phyloP scores from a whole-genome alignment of 2,797 vertebrate genomes.

The Dromococcyx pavoninus region DNA sequence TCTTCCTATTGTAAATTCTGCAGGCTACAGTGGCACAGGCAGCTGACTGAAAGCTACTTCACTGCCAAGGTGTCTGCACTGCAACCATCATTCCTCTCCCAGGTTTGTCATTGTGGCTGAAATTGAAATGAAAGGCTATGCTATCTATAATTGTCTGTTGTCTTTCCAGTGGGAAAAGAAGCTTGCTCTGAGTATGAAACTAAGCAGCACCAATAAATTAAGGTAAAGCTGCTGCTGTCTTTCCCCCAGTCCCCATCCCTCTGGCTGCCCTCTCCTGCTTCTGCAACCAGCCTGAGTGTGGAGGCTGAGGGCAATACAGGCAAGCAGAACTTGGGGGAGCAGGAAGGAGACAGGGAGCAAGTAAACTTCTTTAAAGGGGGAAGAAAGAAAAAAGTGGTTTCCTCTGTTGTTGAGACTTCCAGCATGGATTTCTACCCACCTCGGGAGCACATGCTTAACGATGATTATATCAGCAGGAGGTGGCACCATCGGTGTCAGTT shows the following conservation, averaged over 20 bases:
- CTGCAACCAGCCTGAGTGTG: background rate
- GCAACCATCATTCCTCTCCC: background rate
- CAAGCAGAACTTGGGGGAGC: background rate
- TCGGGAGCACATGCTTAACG: background rate
- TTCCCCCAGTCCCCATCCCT: background rate
- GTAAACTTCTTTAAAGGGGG: background rate
- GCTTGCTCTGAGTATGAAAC: constrained; percentile 9
- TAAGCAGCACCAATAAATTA: constrained; percentile 6
- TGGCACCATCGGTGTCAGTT: background rate
- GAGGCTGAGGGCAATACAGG: background rate
- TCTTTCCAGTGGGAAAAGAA: constrained; percentile 8
- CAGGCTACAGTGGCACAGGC: background rate
- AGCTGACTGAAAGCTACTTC: background rate
- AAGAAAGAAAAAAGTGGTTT: background rate
- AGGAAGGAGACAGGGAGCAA: background rate
- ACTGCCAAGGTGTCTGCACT: background rate
- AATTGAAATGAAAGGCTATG: background rate
- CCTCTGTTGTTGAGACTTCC: background rate
- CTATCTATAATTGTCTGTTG: constrained; percentile 13
- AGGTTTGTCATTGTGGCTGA: background rate
- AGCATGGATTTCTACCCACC: background rate
- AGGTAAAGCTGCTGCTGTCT: background rate
- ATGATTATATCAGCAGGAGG: background rate
- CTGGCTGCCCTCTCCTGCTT: background rate
- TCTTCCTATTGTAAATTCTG: background rate